phyloP scores from a whole-genome alignment of 2,888 invertebrate genomes.

The Rhagophthalmus giganteus region DNA sequence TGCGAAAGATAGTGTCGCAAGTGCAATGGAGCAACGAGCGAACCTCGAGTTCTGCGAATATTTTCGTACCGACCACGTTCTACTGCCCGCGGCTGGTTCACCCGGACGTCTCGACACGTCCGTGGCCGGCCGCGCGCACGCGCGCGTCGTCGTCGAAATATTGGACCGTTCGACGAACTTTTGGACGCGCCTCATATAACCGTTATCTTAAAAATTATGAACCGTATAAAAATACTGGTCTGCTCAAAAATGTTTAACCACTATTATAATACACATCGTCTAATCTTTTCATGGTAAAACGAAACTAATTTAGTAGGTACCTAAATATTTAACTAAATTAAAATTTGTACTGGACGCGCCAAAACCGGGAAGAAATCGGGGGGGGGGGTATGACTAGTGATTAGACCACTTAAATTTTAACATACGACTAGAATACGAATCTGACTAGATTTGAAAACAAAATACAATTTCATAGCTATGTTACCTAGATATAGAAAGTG shows the following conservation, averaged over 20 bases:
- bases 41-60: too few species aligned
- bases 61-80: too few species aligned
- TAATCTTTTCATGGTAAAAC: constrained; percentile 4
- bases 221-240: constrained; percentile 30
- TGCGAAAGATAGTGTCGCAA: too few species aligned
- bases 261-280: constrained; percentile 13
- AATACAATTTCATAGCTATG: too few species aligned
- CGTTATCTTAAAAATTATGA: constrained; percentile 19
- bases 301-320: constrained; percentile 16
- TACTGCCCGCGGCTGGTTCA: too few species aligned
- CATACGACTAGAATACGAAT: constrained; percentile 1
- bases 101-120: too few species aligned
- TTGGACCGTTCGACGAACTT: too few species aligned
- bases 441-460: constrained; percentile 17
- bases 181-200: constrained; percentile 20
- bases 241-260: constrained; percentile 23
- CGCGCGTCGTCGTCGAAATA: too few species aligned
- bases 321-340: constrained; percentile 22
- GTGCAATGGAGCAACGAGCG: too few species aligned
- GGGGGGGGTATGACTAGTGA: too few species aligned
- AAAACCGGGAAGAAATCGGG: constrained; percentile 19
- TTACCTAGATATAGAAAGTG: constrained; percentile 2
- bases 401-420: constrained; percentile 23
- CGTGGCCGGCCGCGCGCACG: too few species aligned
- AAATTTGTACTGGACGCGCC: constrained; percentile 25